phyloP scores from a whole-genome alignment of 2,113 vertebrate species.

The Corythaixoides concolor region DNA sequence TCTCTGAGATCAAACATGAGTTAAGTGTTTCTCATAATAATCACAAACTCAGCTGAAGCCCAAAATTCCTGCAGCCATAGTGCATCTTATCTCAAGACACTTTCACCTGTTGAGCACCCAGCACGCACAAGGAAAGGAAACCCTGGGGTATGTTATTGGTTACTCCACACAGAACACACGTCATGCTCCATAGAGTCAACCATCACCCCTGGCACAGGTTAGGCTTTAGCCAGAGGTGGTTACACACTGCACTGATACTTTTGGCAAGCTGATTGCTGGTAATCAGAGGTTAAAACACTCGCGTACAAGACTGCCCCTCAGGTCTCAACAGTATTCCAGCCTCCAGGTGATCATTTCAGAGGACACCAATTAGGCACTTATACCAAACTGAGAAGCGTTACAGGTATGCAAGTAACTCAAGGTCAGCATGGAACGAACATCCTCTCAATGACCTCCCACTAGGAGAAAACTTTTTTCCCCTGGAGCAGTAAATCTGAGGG shows the following conservation, averaged over 20 bases:
- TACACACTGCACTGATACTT: neutral
- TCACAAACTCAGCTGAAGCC: neutral
- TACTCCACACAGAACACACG: neutral
- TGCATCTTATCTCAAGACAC: neutral
- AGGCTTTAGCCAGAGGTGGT: neutral
- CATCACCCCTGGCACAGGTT: neutral
- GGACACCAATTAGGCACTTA: neutral
- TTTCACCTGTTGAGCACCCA: neutral
- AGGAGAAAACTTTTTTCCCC: neutral
- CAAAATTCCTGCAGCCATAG: neutral
- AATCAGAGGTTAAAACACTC: neutral
- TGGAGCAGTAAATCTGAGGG: neutral
- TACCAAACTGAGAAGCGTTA: neutral
- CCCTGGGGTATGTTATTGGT: neutral
- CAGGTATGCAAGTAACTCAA: neutral
- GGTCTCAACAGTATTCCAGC: neutral
- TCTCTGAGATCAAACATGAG: neutral
- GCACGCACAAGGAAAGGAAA: neutral
- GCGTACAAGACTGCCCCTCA: neutral
- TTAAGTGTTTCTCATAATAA: neutral
- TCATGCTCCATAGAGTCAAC: neutral
- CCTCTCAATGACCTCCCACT: neutral
- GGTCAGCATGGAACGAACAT: neutral
- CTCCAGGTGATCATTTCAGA: neutral
- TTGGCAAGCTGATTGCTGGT: neutral